Evolutionary conservation across 2,113 vertebrate species (phyloP).

Genomic region (Hemiprocne comata): DNA sequence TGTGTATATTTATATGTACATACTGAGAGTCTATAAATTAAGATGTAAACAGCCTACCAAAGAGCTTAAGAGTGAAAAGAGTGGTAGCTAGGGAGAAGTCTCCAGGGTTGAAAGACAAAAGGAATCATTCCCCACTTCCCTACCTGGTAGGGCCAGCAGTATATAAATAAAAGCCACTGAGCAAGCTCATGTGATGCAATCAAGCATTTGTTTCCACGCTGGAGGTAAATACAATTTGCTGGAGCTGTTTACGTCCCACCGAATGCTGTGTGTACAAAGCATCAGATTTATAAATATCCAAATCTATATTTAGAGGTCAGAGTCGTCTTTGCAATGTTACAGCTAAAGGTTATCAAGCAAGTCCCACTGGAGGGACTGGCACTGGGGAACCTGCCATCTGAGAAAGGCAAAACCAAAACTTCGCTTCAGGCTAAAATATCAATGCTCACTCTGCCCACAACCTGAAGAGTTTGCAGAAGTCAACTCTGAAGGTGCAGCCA

Average conservation of each 20-base stretch:
- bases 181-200: conserved; percentile 59
- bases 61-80: background rate
- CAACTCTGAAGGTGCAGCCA: conserved; percentile 27
- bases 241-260: conserved; percentile 34
- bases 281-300: conserved; percentile 56
- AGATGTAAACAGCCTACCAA: background rate
- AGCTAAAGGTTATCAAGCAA: conserved; percentile 59
- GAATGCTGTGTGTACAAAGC: conserved; percentile 57
- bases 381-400: background rate
- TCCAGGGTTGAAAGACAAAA: background rate
- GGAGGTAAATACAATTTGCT: conserved; percentile 69
- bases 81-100: background rate
- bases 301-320: conserved; percentile 71
- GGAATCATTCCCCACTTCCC: background rate
- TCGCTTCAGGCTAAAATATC: conserved; percentile 1
- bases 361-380: conserved; percentile 4
- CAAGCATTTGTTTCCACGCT: conserved; percentile 68
- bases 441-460: background rate
- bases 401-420: conserved; percentile 9
- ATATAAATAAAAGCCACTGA: conserved; percentile 58
- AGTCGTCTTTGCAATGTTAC: conserved; percentile 28
- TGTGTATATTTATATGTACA: background rate
- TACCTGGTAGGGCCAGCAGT: background rate
- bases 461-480: conserved; percentile 15
- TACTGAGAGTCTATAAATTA: background rate